These are phyloP conservation scores for Lepeophtheirus nordmannii DNA, from an alignment of 2,888 invertebrate genomes.

Conservation along the genomic window DNA sequence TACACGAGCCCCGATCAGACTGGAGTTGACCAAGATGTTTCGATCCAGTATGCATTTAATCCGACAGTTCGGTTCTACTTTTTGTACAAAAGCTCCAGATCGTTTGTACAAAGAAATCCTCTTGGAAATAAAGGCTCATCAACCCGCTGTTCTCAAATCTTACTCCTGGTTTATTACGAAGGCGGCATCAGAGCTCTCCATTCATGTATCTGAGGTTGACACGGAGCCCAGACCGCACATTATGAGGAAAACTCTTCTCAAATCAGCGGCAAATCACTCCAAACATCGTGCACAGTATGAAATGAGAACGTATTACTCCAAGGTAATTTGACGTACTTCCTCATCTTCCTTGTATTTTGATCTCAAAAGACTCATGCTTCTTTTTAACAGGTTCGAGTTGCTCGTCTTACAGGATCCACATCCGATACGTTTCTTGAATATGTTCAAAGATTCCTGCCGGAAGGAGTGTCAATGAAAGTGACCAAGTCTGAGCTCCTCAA, in stretches of 20 bases:
- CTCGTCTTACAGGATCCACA: slow-evolving; percentile 80
- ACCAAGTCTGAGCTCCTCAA: slow-evolving; percentile 41
- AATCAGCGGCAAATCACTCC: slow-evolving; percentile 74
- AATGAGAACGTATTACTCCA: slow-evolving; percentile 55
- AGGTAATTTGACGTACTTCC: slow-evolving; percentile 26
- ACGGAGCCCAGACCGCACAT: slow-evolving; percentile 48
- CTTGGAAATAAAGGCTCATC: slow-evolving; percentile 71
- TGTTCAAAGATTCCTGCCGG: slow-evolving; percentile 86
- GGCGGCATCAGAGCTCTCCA: slow-evolving; percentile 62
- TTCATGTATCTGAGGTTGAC: slow-evolving; percentile 48
- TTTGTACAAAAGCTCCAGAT: slow-evolving; percentile 29
- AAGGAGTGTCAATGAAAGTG: slow-evolving; percentile 85
- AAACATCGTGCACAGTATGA: slow-evolving; percentile 94
- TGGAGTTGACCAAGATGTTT: too few species aligned
- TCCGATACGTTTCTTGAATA: slow-evolving; percentile 90
- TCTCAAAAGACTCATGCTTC: not conserved
- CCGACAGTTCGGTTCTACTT: too few species aligned
- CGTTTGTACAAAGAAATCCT: slow-evolving; percentile 59
- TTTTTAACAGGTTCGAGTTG: slow-evolving; percentile 63
- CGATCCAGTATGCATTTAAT: too few species aligned
- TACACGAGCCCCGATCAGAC: too few species aligned
- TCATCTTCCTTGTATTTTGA: not conserved
- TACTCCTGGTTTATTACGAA: slow-evolving; percentile 62
- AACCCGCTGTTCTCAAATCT: slow-evolving; percentile 69
- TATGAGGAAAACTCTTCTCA: slow-evolving; percentile 61